Evolutionary conservation across 2,888 invertebrate species (phyloP).

Genomic region (Cancer borealis): DNA sequence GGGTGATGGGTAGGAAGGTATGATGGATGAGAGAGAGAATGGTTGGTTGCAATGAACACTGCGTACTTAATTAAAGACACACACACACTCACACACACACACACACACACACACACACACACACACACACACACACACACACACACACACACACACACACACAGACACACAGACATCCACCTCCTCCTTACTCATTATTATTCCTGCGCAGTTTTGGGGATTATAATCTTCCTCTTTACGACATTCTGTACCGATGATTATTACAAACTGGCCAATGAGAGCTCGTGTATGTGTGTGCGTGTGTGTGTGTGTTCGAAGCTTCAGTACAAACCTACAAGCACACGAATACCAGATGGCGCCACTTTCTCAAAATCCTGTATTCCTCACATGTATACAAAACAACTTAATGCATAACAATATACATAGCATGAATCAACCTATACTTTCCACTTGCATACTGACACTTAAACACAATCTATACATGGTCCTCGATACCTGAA

Average conservation of each 20-base stretch:
- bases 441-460: not conserved
- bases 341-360: not conserved
- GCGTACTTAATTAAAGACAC: not conserved
- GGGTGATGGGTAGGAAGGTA: not conserved
- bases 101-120: constrained; percentile 29
- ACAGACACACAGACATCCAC: not conserved
- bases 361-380: not conserved
- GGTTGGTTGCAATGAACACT: not conserved
- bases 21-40: not conserved
- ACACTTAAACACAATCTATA: constrained; percentile 1
- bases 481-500: too few species aligned
- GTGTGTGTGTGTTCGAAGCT: constrained; percentile 39
- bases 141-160: not conserved
- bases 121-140: constrained; percentile 34
- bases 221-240: constrained; percentile 11
- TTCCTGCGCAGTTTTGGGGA: not conserved
- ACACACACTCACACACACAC: constrained; percentile 22
- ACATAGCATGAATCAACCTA: not conserved
- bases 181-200: not conserved
- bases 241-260: constrained; percentile 22
- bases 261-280: not conserved
- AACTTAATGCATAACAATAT: not conserved
- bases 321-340: not conserved
- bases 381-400: not conserved
- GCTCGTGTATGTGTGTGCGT: constrained; percentile 11